Evolutionary conservation across 2,888 invertebrate genomes (phyloP).

Genomic region (Tiphia femorata): DNA sequence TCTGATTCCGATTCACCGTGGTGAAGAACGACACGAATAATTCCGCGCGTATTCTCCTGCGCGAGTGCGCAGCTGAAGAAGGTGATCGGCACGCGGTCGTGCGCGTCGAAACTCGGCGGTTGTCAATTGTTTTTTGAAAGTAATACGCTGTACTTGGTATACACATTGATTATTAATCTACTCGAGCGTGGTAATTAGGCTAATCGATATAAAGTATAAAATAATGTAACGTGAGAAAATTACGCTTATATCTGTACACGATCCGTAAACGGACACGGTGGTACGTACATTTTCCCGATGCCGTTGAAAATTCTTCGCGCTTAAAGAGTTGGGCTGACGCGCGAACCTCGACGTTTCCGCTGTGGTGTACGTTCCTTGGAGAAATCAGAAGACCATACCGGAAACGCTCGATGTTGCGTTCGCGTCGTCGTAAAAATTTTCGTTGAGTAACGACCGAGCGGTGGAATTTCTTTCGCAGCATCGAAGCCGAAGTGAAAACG

Average conservation of each 20-base stretch:
- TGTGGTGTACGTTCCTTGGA: no score
- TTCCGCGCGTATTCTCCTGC: constrained; percentile 1
- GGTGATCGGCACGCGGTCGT: no score
- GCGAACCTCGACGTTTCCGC: no score
- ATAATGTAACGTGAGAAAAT: constrained; percentile 36
- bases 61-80: background rate
- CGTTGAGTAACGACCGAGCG: background rate
- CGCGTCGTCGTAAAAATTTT: no score
- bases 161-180: constrained; percentile 39
- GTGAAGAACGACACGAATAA: no score
- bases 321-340: no score
- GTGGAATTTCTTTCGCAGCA: no score
- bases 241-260: constrained; percentile 53
- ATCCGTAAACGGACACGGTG: constrained; percentile 45
- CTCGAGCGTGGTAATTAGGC: constrained; percentile 46
- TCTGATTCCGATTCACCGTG: no score
- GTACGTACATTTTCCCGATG: constrained; percentile 49
- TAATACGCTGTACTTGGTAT: constrained; percentile 63
- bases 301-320: constrained; percentile 36
- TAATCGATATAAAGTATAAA: constrained; percentile 45
- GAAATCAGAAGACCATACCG: no score
- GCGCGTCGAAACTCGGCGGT: constrained; percentile 58
- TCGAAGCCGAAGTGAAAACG: no score
- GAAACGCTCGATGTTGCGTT: no score
- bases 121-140: constrained; percentile 69